Percentiles rank a stretch among this genome's conserved stretches.
phyloP scores from a whole-genome alignment of 1,140 invertebrate species.

The Conopomorpha cramerella region DNA sequence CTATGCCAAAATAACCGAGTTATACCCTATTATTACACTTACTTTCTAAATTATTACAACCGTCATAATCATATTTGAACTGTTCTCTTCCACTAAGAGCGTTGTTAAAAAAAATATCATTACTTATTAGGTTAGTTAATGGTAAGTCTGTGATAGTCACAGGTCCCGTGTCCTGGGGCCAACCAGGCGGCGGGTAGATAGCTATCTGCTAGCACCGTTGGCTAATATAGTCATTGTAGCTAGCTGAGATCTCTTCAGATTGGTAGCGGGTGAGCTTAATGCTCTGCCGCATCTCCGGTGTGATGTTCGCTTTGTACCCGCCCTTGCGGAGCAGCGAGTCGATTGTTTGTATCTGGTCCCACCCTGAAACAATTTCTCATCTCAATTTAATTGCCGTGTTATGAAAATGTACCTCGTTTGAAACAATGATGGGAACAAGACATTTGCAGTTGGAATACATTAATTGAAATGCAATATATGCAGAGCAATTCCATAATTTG shows the following conservation, averaged over 20 bases:
- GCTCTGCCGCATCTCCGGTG: conserved; percentile 80
- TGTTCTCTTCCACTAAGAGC: neutral
- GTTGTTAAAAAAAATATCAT: too few relatives aligned
- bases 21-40: conserved; percentile 36
- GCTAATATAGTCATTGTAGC: conserved; percentile 48
- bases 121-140: conserved; percentile 3
- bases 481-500: too few relatives aligned
- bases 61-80: conserved; percentile 13
- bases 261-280: conserved; percentile 96
- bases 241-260: conserved; percentile 61
- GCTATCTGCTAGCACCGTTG: conserved; percentile 52
- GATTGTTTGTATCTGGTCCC: conserved; percentile 97
- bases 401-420: too few relatives aligned
- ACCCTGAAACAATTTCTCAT: too few relatives aligned
- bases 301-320: conserved; percentile 92
- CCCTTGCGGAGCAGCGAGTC: conserved; percentile 97
- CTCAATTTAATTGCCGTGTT: too few relatives aligned
- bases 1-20: too few relatives aligned
- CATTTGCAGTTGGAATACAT: too few relatives aligned
- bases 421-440: too few relatives aligned
- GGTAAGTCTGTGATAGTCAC: conserved; percentile 6
- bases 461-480: too few relatives aligned
- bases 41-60: conserved; percentile 31
- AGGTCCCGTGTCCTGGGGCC: conserved; percentile 5
- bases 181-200: conserved; percentile 5